Evolutionary conservation across 2,797 vertebrate genomes (phyloP).

Genomic region (Parotocinclus haroldoi): DNA sequence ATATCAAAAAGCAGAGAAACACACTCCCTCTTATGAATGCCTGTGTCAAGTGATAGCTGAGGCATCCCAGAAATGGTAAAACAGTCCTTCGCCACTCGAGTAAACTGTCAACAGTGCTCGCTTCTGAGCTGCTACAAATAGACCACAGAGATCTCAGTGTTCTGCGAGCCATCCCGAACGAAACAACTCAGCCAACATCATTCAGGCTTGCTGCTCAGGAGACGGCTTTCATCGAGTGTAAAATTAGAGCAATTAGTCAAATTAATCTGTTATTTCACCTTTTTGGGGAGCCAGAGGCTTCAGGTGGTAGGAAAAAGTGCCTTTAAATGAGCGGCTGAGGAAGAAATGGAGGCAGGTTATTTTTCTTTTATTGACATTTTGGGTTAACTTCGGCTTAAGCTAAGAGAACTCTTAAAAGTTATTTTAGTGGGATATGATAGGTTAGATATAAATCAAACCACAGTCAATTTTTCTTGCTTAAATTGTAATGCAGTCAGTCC

Average conservation of each 20-base stretch:
- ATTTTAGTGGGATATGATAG: no score
- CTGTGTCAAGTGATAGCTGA: slow-evolving; percentile 46
- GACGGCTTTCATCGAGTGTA: slow-evolving; percentile 46
- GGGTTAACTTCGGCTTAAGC: no score
- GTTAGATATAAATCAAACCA: no score
- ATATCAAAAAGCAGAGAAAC: slow-evolving; percentile 50
- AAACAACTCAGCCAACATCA: slow-evolving; percentile 34
- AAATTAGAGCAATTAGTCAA: slow-evolving; percentile 52
- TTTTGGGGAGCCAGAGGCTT: slow-evolving; percentile 37
- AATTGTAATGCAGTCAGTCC: no score
- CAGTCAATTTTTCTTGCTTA: no score
- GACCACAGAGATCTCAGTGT: slow-evolving; percentile 51
- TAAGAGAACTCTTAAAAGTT: no score
- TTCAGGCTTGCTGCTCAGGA: slow-evolving; percentile 21
- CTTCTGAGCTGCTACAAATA: slow-evolving; percentile 41
- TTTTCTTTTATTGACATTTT: background rate
- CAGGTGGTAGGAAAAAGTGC: slow-evolving; percentile 32
- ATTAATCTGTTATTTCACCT: slow-evolving; percentile 48
- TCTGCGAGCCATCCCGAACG: slow-evolving; percentile 35
- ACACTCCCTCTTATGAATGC: slow-evolving; percentile 42
- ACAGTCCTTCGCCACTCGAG: slow-evolving; percentile 50
- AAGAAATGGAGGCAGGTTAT: slow-evolving; percentile 12
- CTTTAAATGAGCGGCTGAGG: slow-evolving; percentile 27
- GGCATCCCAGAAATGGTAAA: slow-evolving; percentile 56
- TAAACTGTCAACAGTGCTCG: slow-evolving; percentile 47